These are phyloP conservation scores for Trachemys scripta DNA, from an alignment of 2,113 vertebrate species.

Conservation along the genomic window DNA sequence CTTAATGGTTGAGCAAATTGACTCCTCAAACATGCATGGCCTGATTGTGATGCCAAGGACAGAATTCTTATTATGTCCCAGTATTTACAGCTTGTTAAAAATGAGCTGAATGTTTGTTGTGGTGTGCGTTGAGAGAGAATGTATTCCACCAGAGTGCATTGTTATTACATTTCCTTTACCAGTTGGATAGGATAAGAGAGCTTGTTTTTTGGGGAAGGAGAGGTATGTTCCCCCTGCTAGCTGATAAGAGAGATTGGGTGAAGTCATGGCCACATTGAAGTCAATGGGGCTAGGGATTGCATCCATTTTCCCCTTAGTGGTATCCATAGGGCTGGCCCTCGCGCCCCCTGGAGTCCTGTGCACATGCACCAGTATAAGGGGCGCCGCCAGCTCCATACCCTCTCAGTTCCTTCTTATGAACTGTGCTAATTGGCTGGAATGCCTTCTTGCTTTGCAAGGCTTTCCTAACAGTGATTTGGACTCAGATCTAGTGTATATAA, in stretches of 20 bases:
- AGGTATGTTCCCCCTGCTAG: neutral
- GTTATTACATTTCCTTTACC: neutral
- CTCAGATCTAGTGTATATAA: no score
- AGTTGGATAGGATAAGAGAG: neutral
- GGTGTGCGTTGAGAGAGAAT: neutral
- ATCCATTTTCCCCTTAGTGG: neutral
- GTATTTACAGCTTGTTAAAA: neutral
- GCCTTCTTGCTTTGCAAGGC: no score
- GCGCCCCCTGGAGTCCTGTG: no score
- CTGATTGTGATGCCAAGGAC: fast-evolving
- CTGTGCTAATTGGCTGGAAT: no score
- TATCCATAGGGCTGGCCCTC: no score
- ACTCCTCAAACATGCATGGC: neutral
- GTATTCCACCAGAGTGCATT: fast-evolving
- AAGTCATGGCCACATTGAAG: neutral
- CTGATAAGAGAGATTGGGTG: neutral
- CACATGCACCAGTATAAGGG: no score
- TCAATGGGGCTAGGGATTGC: neutral
- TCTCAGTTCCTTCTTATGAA: no score
- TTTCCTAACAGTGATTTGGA: no score
- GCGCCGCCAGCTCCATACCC: no score
- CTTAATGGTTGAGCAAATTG: neutral
- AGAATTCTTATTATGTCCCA: neutral
- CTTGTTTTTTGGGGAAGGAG: neutral
- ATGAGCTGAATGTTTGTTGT: neutral